Evolutionary conservation across 2,888 invertebrate species (phyloP).

Genomic region (Lasioglossum figueresi): DNA sequence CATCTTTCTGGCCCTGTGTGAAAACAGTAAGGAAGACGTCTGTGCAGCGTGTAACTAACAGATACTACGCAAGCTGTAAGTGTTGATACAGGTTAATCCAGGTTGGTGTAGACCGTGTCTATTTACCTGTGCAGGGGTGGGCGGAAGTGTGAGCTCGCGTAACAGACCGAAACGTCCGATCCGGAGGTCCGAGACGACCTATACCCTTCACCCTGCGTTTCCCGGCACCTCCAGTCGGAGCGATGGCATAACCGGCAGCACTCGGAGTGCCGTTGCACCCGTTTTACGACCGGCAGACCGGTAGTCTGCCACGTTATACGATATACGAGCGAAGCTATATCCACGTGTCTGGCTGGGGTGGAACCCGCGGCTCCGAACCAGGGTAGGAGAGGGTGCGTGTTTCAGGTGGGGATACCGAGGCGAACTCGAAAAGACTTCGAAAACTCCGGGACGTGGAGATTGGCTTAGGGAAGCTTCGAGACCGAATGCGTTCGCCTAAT

Average conservation of each 20-base stretch:
- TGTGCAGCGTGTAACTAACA: background rate
- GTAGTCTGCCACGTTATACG: conserved; percentile 79
- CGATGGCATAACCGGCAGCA: conserved; percentile 51
- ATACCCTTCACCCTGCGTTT: conserved; percentile 20
- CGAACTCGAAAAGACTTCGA: conserved; percentile 47
- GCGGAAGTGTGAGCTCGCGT: conserved; percentile 13
- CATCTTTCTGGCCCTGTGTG: background rate
- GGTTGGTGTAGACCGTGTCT: background rate
- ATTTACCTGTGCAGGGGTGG: conserved; percentile 1
- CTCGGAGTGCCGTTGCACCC: conserved; percentile 73
- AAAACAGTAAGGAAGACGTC: background rate
- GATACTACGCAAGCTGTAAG: background rate
- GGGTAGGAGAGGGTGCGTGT: background rate
- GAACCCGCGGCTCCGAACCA: background rate
- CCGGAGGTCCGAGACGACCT: conserved; percentile 49
- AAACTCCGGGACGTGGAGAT: conserved; percentile 38
- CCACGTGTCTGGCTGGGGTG: conserved; percentile 72
- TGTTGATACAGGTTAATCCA: background rate
- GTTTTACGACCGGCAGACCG: conserved; percentile 80
- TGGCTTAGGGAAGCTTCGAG: conserved; percentile 11
- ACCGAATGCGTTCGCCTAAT: background rate
- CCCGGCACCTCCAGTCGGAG: conserved; percentile 20
- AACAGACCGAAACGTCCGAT: conserved; percentile 27
- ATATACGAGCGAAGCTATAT: conserved; percentile 73
- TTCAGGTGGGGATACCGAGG: conserved; percentile 19